phyloP scores from a whole-genome alignment of 2,888 invertebrate species.

The Oxystoma pomonae region DNA sequence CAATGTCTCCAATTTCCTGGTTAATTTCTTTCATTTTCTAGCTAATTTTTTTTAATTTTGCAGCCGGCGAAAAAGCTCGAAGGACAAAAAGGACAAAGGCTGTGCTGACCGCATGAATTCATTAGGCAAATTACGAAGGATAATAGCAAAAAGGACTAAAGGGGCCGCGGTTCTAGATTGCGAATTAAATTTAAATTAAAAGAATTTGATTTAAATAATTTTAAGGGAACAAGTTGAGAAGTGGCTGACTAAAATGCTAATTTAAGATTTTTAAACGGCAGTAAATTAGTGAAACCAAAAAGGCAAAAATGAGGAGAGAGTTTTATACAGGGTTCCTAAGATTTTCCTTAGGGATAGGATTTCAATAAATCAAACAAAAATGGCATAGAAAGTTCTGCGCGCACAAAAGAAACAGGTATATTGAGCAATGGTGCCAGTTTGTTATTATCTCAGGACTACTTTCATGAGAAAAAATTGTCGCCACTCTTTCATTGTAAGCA shows the following conservation, averaged over 20 bases:
- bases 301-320: too few relatives aligned
- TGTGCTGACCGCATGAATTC: slow-evolving; percentile 24
- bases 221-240: background rate
- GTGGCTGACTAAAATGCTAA: background rate
- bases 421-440: too few relatives aligned
- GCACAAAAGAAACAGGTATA: too few relatives aligned
- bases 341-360: too few relatives aligned
- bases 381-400: too few relatives aligned
- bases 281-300: too few relatives aligned
- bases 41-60: background rate
- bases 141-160: slow-evolving; percentile 22
- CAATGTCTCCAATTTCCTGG: background rate
- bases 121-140: slow-evolving; percentile 35
- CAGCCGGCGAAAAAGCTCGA: background rate
- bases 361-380: too few relatives aligned
- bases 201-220: background rate
- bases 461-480: too few relatives aligned
- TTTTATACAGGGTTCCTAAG: too few relatives aligned
- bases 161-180: background rate
- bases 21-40: background rate
- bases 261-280: background rate
- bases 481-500: too few relatives aligned
- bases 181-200: background rate
- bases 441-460: too few relatives aligned
- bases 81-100: slow-evolving; percentile 6